Conservation (phyloP, 2,113 vertebrate genomes). For the Seriola quinqueradiata region DNA sequence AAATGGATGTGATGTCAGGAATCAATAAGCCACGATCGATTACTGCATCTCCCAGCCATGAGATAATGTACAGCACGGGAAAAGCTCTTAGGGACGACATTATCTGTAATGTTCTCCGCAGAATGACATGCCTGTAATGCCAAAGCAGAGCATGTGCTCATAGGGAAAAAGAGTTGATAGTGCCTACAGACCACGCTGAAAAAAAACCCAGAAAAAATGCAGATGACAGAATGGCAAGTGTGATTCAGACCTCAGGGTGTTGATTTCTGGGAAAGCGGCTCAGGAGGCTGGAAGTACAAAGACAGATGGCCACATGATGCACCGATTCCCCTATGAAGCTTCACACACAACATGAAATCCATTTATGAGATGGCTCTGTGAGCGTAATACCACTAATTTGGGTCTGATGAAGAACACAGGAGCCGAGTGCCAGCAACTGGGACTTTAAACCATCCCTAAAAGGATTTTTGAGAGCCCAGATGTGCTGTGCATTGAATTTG, state of each 20-base stretch:
- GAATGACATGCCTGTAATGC: constrained; percentile 45
- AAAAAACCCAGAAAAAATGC: neutral
- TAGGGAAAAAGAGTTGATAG: constrained; percentile 21
- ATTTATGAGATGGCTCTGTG: constrained; percentile 72
- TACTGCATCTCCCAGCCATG: constrained; percentile 1
- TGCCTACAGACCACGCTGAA: constrained; percentile 25
- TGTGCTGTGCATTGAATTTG: constrained; percentile 64
- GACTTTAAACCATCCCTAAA: constrained; percentile 64
- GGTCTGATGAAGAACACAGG: constrained; percentile 71
- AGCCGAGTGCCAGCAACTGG: constrained; percentile 49
- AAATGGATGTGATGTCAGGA: constrained; percentile 42
- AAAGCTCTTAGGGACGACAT: constrained; percentile 32
- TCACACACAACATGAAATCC: constrained; percentile 72
- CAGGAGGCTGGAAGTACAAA: constrained; percentile 62
- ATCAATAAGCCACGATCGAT: constrained; percentile 26
- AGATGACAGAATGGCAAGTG: constrained; percentile 51
- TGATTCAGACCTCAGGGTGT: constrained; percentile 70
- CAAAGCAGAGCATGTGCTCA: constrained; percentile 41
- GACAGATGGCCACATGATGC: constrained; percentile 74
- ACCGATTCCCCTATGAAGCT: constrained; percentile 60
- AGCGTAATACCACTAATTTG: constrained; percentile 72
- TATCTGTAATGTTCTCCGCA: constrained; percentile 41
- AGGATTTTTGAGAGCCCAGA: constrained; percentile 73
- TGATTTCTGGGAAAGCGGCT: constrained; percentile 73
- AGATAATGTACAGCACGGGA: constrained; percentile 29